Base-by-base conservation (phyloP, 92 coral and sea anemone species). In the Parazoanthus atlanticus region DNA sequence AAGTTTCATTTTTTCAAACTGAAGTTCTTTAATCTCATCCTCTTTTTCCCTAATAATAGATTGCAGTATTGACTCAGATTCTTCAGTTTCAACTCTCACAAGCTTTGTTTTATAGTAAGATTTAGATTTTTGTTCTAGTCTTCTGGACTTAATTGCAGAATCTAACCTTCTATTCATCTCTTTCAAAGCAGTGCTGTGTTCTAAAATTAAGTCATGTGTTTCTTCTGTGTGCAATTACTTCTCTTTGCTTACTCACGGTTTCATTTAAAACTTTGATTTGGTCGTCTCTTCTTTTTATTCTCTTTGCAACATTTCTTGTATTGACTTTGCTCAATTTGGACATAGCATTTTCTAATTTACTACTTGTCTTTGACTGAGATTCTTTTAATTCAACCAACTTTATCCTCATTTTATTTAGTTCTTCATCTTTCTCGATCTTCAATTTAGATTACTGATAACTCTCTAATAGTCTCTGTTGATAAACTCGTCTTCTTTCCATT, bases 221-320 rank as follows among this genome's bases (percentile, higher is more conserved):
- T 81, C 74, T 15, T 78, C 32, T 80, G 31, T 80, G 34, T 71
- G 38, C 85, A 21, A 34, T 81, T 38, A 2, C 85, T 31, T 38
- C 74, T 54, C 33, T 52, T 54, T 52, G 49, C 34, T 23, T 79
- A 21, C 66, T 36, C 38, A 47, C 36, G 11, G 85, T 56, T 56
- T 34, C 67, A 30, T 40, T 64, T 25, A 54, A 64, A 56, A 30
- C 54, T 81, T 3, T 74, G 26, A 32, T 61, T 61, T 81, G 54
- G 26, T 64, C 54, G 7, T 81, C 36, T 81, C 47, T 31, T 81
- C 74, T 64, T 81, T 81, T 81, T 29, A 34, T 16, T 64, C 54
- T 81, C 49, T 81, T 81, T 13, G 85, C 38, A 81, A 61, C 32
- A 81, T 81, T 54, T 81, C 67, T 81, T 81, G 56, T 25, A 61